Evolutionary conservation across 2,113 vertebrate species (phyloP).

Genomic region (Muscicapa adusta): DNA sequence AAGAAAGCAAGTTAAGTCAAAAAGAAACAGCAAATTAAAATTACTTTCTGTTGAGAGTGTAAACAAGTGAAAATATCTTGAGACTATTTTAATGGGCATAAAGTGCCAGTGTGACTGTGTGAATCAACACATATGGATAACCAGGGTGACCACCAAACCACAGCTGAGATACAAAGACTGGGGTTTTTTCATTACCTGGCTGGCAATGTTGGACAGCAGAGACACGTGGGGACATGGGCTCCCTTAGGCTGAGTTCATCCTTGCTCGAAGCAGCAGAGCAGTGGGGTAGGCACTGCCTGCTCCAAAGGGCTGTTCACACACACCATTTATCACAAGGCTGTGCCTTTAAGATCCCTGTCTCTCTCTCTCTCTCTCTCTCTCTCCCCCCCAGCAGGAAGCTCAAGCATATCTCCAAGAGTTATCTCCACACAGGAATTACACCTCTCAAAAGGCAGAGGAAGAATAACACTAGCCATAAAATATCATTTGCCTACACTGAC

Average conservation of each 20-base stretch:
- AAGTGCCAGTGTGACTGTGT: not conserved
- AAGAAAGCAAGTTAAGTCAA: not conserved
- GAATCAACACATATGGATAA: not conserved
- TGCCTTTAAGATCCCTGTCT: not conserved
- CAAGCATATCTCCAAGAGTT: not conserved
- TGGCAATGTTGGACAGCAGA: not conserved
- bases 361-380: not conserved
- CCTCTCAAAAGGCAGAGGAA: not conserved
- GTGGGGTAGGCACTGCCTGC: not conserved
- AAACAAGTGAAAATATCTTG: not conserved
- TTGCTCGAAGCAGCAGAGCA: not conserved
- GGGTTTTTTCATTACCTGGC: not conserved
- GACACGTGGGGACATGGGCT: not conserved
- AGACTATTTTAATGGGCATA: not conserved
- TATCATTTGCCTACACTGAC: not conserved
- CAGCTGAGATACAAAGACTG: not conserved
- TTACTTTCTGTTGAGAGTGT: not conserved
- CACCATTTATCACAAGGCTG: not conserved
- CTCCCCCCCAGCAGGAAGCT: not conserved
- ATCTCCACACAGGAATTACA: not conserved
- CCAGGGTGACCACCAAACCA: not conserved
- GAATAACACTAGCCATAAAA: not conserved
- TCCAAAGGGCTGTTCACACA: not conserved
- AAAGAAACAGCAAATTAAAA: not conserved
- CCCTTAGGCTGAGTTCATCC: not conserved